Percentiles rank a stretch among this genome's conserved stretches.
phyloP scores from a whole-genome alignment of 1,140 invertebrate species.

The Pseudachorutes palmiensis region DNA sequence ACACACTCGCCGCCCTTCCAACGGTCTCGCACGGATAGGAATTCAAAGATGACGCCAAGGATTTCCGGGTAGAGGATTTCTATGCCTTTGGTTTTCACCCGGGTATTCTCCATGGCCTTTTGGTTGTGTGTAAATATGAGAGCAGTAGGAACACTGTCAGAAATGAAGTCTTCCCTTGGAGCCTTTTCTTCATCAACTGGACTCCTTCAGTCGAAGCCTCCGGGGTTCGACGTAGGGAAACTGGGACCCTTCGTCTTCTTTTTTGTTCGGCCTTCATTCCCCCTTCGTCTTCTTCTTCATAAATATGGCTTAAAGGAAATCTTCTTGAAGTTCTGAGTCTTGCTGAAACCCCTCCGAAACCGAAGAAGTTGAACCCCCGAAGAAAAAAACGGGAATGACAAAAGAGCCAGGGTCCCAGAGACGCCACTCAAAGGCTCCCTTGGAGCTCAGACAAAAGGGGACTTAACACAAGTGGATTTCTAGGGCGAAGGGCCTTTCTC shows the following conservation, averaged over 20 bases:
- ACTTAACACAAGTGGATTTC: not conserved
- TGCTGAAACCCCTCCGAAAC: not conserved
- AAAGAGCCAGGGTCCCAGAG: not conserved
- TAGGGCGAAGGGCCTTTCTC: too few relatives aligned
- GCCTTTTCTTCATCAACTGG: not conserved
- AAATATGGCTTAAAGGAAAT: conserved; percentile 4
- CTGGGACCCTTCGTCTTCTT: not conserved
- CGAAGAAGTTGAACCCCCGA: not conserved
- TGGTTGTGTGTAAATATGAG: not conserved
- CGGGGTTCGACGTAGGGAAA: not conserved
- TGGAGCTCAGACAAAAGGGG: not conserved
- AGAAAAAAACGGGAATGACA: conserved; percentile 2
- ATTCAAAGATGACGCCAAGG: conserved; percentile 80
- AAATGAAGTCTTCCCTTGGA: not conserved
- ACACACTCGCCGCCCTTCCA: conserved; percentile 84
- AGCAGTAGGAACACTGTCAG: not conserved
- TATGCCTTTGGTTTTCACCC: not conserved
- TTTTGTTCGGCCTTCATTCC: not conserved
- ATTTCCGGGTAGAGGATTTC: conserved; percentile 73
- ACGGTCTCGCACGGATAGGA: conserved; percentile 77
- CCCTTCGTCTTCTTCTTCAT: conserved; percentile 4
- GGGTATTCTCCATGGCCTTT: not conserved
- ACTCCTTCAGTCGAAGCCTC: conserved; percentile 5
- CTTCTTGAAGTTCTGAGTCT: conserved; percentile 1
- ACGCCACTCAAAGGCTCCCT: not conserved